A percentile compares a stretch with the other conserved stretches of the same genome.
Conservation (phyloP, 2,888 invertebrate species). For the Chrysolina oricalcia region DNA sequence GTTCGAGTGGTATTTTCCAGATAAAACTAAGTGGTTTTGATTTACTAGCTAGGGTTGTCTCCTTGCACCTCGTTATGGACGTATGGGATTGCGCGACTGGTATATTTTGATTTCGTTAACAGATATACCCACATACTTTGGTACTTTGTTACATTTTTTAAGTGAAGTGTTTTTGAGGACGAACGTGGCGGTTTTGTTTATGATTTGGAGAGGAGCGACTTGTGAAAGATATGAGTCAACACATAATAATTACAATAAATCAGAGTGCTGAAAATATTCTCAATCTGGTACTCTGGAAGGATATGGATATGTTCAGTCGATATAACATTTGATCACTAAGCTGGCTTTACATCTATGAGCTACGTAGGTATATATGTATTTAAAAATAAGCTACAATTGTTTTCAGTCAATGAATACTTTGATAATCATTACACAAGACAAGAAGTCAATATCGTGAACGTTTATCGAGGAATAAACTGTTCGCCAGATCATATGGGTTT, state of each 20-base stretch:
- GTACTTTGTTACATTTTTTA: constrained; percentile 30
- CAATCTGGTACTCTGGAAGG: background rate
- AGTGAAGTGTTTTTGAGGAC: constrained; percentile 21
- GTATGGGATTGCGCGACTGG: constrained; percentile 40
- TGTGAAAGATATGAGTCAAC: constrained; percentile 5
- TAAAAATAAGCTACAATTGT: too few relatives aligned
- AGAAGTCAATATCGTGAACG: too few relatives aligned
- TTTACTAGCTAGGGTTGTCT: constrained; percentile 51
- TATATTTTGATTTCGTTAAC: constrained; percentile 45
- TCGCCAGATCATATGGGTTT: too few relatives aligned
- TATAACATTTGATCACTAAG: too few relatives aligned
- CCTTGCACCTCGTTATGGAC: constrained; percentile 52
- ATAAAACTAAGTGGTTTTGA: constrained; percentile 55
- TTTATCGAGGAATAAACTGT: too few relatives aligned
- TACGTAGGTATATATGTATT: too few relatives aligned
- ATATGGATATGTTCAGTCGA: background rate
- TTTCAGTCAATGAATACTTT: too few relatives aligned
- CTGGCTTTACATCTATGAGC: too few relatives aligned
- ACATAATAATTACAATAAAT: constrained; percentile 20
- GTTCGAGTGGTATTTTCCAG: constrained; percentile 43
- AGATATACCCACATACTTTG: constrained; percentile 46
- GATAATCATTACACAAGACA: too few relatives aligned
- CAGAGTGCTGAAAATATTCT: background rate
- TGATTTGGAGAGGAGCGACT: background rate
- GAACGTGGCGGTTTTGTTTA: constrained; percentile 24